Evolutionary conservation across 2,113 vertebrate genomes (phyloP).

Genomic region (Dromaius novaehollandiae): DNA sequence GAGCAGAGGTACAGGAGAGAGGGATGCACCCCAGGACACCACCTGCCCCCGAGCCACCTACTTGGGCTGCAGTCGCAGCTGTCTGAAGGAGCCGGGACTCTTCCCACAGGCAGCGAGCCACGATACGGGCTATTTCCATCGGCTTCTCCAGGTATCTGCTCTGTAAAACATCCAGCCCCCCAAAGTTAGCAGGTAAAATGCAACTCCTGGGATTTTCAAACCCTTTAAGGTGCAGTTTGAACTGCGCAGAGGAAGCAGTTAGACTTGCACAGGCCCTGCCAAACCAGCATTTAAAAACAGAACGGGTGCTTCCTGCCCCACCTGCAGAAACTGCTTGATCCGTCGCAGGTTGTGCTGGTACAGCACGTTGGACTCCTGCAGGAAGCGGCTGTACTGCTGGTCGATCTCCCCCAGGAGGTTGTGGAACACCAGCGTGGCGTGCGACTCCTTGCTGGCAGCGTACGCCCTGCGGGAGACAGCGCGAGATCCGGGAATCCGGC

Average conservation of each 20-base stretch:
- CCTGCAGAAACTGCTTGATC: slow-evolving; percentile 98
- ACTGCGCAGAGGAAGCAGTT: fast-evolving
- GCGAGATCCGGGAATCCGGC: neutral
- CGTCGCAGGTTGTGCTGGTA: slow-evolving; percentile 98
- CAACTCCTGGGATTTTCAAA: fast-evolving
- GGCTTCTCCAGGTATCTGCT: slow-evolving; percentile 98
- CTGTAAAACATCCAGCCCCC: slow-evolving; percentile 48
- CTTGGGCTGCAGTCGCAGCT: slow-evolving; percentile 91
- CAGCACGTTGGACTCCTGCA: slow-evolving; percentile 96
- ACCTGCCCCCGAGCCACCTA: slow-evolving; percentile 4
- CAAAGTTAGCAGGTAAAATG: neutral
- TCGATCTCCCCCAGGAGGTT: slow-evolving; percentile 98
- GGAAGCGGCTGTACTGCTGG: slow-evolving; percentile 98
- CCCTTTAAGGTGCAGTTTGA: fast-evolving
- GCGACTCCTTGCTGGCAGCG: slow-evolving; percentile 96
- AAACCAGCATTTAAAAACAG: neutral
- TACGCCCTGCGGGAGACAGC: slow-evolving; percentile 82
- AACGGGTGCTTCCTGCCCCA: neutral
- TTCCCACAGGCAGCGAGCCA: slow-evolving; percentile 96
- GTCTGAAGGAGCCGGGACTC: slow-evolving; percentile 93
- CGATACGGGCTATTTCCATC: slow-evolving; percentile 96
- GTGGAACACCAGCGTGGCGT: slow-evolving; percentile 97
- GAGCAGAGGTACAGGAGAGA: neutral
- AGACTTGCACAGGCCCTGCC: neutral
- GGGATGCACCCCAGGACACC: neutral